Conservation (phyloP, 2,888 invertebrate genomes). For the Caenorhabditis drosophilae region DNA sequence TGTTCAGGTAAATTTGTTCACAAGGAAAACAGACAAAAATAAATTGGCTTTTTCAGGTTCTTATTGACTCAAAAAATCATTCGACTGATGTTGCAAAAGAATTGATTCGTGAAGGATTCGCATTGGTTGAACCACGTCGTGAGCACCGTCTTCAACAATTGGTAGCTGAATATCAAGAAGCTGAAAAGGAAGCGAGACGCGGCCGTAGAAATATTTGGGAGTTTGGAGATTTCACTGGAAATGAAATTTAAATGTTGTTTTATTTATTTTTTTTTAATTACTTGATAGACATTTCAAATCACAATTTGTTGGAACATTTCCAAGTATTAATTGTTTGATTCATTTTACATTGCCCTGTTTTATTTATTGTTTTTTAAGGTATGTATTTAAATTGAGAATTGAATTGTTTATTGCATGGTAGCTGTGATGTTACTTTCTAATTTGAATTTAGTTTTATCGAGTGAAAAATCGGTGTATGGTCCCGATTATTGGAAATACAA, state of each 20-base stretch:
- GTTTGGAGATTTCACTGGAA: conserved; percentile 97
- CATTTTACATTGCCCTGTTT: conserved; percentile 7
- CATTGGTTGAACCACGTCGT: conserved; percentile 81
- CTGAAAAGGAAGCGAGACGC: conserved; percentile 71
- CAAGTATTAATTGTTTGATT: not conserved
- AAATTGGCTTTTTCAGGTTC: conserved; percentile 30
- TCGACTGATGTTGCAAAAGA: conserved; percentile 80
- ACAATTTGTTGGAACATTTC: too few species aligned
- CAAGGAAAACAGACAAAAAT: not conserved
- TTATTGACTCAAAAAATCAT: conserved; percentile 41
- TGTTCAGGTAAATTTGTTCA: conserved; percentile 40
- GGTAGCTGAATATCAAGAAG: conserved; percentile 73
- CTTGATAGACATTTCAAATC: too few species aligned
- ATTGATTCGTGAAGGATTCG: conserved; percentile 84
- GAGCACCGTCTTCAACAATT: conserved; percentile 83
- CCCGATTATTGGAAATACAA: too few species aligned
- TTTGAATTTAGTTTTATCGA: too few species aligned
- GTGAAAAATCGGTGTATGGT: too few species aligned
- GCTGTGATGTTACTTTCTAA: conserved; percentile 25
- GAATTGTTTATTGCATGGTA: not conserved
- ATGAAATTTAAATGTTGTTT: conserved; percentile 74
- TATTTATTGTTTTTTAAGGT: conserved; percentile 8
- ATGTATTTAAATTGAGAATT: too few species aligned
- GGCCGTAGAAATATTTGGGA: conserved; percentile 88
- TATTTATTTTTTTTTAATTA: not conserved